Conservation (phyloP, 2,797 vertebrate species). For the Dryobates pubescens region DNA sequence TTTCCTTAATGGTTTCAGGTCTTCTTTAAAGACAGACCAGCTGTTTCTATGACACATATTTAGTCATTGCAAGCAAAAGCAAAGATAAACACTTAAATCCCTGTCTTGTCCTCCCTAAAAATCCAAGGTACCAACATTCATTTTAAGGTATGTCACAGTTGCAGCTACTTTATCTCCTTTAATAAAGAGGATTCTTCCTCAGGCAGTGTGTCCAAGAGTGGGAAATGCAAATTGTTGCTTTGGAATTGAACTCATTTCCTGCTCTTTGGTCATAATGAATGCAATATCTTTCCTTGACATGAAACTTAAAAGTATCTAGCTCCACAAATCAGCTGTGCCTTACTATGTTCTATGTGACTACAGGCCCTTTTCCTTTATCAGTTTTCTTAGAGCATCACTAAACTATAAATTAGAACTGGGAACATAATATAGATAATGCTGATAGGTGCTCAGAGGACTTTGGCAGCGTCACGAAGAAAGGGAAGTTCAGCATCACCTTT, state of each 20-base stretch:
- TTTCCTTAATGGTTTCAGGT: not conserved
- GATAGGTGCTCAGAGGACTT: not conserved
- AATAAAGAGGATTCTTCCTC: not conserved
- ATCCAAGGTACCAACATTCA: not conserved
- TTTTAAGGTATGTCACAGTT: not conserved
- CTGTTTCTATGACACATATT: not conserved
- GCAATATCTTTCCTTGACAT: not conserved
- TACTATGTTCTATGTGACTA: not conserved
- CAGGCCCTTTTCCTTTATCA: not conserved
- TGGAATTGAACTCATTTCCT: conserved; percentile 46
- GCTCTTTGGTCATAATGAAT: conserved; percentile 45
- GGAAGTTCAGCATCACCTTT: not conserved
- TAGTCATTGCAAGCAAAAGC: not conserved
- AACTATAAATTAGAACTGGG: not conserved
- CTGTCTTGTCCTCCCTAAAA: not conserved
- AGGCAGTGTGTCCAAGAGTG: conserved; percentile 4
- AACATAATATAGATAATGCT: not conserved
- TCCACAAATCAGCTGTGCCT: conserved; percentile 3
- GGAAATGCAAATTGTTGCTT: conserved; percentile 49
- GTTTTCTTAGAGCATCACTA: not conserved
- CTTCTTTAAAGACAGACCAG: not conserved
- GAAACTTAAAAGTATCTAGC: not conserved
- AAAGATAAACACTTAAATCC: not conserved
- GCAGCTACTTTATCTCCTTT: not conserved
- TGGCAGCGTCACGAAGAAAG: not conserved